A percentile compares a stretch with the other conserved stretches of the same genome.
Conservation (phyloP, 2,888 invertebrate genomes). For the Heliconius hortense region DNA sequence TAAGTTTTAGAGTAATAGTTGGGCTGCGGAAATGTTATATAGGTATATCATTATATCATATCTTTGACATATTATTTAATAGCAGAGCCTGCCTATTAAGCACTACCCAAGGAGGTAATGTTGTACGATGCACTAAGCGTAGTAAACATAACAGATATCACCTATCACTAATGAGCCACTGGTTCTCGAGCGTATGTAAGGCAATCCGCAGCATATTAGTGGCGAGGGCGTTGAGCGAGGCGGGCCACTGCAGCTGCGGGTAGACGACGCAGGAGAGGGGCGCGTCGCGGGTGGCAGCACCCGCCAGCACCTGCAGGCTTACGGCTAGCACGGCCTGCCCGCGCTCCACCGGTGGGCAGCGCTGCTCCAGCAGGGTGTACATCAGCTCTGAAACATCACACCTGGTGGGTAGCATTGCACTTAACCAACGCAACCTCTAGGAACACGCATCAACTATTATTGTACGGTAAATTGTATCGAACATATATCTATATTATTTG, state of each 20-base stretch:
- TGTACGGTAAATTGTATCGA: no score
- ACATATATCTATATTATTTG: no score
- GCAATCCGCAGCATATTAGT: conserved; percentile 56
- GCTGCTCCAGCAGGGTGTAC: conserved; percentile 57
- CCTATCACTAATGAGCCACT: conserved; percentile 63
- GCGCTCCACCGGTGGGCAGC: conserved; percentile 62
- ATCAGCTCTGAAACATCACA: conserved; percentile 56
- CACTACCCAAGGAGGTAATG: no score
- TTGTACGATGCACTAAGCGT: neutral
- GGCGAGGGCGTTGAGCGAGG: conserved; percentile 50
- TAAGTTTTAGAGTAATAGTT: no score
- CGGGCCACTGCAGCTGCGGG: conserved; percentile 62
- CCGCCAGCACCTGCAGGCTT: conserved; percentile 57
- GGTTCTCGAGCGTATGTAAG: conserved; percentile 55
- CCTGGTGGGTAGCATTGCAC: no score
- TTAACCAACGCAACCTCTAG: no score
- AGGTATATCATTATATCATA: no score
- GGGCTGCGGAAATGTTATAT: no score
- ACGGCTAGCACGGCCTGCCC: conserved; percentile 60
- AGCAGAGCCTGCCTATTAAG: no score
- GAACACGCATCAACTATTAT: no score
- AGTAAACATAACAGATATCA: conserved; percentile 33
- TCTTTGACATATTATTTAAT: no score
- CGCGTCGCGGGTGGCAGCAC: conserved; percentile 45
- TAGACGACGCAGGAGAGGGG: conserved; percentile 59